Evolutionary conservation across 2,113 vertebrate species (phyloP).

Genomic region (Orientallactaga bullata): DNA sequence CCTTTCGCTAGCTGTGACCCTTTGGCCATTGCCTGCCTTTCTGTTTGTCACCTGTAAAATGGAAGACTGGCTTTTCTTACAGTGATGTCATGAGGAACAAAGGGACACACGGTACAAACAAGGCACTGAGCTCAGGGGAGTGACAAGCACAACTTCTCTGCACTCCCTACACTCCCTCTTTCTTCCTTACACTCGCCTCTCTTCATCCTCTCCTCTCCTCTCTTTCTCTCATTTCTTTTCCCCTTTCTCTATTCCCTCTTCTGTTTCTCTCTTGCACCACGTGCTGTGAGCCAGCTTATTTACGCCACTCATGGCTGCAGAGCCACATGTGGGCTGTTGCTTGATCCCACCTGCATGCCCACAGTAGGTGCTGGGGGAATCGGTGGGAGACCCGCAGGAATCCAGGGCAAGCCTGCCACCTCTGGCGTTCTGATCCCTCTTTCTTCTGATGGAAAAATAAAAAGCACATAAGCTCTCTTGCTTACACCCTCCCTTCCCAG

Average conservation of each 20-base stretch:
- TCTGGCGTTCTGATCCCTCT: conserved; percentile 8
- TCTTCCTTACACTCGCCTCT: neutral
- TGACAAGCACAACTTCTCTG: neutral
- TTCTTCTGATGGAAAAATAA: conserved; percentile 66
- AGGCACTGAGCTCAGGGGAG: neutral
- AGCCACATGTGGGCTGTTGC: neutral
- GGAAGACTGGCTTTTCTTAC: neutral
- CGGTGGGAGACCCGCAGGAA: neutral
- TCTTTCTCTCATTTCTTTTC: too few species aligned
- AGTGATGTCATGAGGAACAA: neutral
- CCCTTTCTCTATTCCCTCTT: neutral
- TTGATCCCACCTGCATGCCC: neutral
- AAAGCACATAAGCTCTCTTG: conserved; percentile 71
- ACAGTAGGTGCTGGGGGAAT: conserved; percentile 3
- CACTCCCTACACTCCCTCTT: neutral
- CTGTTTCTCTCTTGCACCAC: conserved; percentile 50
- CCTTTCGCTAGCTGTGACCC: neutral
- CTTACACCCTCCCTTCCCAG: conserved; percentile 79
- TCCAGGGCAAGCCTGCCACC: neutral
- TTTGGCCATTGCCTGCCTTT: neutral
- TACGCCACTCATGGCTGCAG: conserved; percentile 15
- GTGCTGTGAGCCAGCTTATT: conserved; percentile 16
- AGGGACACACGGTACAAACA: neutral
- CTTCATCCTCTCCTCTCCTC: neutral
- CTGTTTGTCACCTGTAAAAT: conserved; percentile 24